These are phyloP conservation scores for Frankliniella intonsa DNA, from an alignment of 2,888 invertebrate species.

Conservation along the genomic window DNA sequence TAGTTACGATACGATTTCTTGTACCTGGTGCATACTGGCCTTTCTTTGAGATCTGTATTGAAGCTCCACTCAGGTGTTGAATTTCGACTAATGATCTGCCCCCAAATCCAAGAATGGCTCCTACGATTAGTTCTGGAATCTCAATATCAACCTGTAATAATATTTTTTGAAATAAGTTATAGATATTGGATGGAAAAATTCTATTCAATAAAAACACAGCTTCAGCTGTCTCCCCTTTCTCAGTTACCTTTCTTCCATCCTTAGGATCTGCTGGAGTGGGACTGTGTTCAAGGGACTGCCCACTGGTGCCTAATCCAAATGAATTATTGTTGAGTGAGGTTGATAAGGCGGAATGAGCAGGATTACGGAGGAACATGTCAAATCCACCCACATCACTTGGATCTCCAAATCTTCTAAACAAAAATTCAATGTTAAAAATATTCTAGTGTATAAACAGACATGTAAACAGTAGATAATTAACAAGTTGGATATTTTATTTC, in stretches of 20 bases:
- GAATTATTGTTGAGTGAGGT: conserved; percentile 81
- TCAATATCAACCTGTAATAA: conserved; percentile 67
- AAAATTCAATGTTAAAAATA: neutral
- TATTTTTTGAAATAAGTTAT: neutral
- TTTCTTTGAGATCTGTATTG: conserved; percentile 98
- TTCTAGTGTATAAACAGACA: neutral
- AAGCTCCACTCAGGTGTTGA: conserved; percentile 94
- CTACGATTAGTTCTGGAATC: conserved; percentile 93
- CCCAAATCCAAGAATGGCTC: conserved; percentile 93
- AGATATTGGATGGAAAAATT: no score
- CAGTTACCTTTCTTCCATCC: neutral
- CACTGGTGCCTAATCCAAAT: conserved; percentile 69
- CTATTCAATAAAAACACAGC: no score
- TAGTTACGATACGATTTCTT: conserved; percentile 94
- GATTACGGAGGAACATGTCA: conserved; percentile 55
- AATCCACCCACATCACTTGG: conserved; percentile 22
- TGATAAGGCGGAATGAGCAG: conserved; percentile 61
- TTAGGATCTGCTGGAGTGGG: conserved; percentile 27
- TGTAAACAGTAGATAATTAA: neutral
- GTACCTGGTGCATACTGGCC: conserved; percentile 96
- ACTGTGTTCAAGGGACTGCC: conserved; percentile 24
- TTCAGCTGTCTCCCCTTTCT: no score
- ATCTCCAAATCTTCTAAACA: conserved; percentile 27
- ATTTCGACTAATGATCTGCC: conserved; percentile 95
- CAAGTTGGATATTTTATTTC: neutral